phyloP scores from a whole-genome alignment of 2,113 vertebrate species.

The Carassius auratus region DNA sequence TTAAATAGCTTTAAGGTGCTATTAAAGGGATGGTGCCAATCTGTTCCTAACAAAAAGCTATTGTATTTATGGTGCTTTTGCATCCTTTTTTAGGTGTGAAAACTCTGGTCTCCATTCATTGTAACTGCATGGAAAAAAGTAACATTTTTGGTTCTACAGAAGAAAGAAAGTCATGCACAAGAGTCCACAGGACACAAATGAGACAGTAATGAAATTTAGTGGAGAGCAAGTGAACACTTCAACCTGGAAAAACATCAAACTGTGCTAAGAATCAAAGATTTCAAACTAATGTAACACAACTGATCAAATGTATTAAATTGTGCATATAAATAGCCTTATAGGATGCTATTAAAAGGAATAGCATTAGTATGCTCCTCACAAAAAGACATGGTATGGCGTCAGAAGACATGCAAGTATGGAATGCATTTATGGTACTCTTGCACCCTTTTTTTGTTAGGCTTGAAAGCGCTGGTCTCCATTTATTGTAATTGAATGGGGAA shows the following conservation, averaged over 20 bases:
- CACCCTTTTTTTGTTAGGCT: background rate
- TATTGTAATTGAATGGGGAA: background rate
- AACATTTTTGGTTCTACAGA: too few relatives aligned
- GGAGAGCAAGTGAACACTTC: too few relatives aligned
- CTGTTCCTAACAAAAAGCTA: background rate
- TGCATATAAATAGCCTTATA: too few relatives aligned
- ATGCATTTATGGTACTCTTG: background rate
- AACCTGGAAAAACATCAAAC: too few relatives aligned
- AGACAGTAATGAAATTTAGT: too few relatives aligned
- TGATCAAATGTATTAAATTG: too few relatives aligned
- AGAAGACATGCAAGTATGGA: background rate
- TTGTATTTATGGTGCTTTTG: background rate
- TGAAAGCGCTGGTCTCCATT: background rate
- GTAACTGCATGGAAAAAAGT: background rate
- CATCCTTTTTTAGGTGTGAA: background rate
- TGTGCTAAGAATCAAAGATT: too few relatives aligned
- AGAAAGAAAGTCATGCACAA: too few relatives aligned
- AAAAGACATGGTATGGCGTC: background rate
- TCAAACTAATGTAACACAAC: too few relatives aligned
- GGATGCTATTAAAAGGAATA: background rate
- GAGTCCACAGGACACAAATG: too few relatives aligned
- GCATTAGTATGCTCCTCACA: background rate
- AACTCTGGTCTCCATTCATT: background rate
- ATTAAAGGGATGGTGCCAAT: background rate
- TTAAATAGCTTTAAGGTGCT: too few relatives aligned